Conservation (phyloP, 2,797 vertebrate species). For the Tauraco hartlaubi region DNA sequence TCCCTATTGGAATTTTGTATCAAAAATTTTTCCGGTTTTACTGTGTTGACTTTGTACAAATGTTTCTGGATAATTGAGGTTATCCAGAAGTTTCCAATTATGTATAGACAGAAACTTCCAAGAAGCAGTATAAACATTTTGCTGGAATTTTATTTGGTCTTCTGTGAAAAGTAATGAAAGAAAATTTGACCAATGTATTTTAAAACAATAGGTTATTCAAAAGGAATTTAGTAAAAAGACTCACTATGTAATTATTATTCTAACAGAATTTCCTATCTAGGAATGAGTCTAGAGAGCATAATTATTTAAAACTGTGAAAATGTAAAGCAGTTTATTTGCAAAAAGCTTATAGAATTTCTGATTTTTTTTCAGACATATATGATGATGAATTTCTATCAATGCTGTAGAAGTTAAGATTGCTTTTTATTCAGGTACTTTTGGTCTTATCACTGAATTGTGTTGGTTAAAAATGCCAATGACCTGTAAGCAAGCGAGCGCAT, state of each 20-base stretch:
- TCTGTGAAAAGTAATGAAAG: background rate
- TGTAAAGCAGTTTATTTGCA: background rate
- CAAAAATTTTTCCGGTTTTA: background rate
- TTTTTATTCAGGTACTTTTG: background rate
- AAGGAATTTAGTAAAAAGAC: background rate
- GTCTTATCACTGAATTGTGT: background rate
- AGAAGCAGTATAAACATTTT: background rate
- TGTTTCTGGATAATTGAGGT: background rate
- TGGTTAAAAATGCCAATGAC: background rate
- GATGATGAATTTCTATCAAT: background rate
- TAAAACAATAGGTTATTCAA: background rate
- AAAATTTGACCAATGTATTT: background rate
- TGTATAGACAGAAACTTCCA: background rate
- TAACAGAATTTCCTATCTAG: background rate
- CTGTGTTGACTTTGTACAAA: background rate
- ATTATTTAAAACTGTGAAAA: background rate
- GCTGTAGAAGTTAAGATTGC: background rate
- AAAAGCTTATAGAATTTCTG: background rate
- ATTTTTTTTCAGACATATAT: background rate
- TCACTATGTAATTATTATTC: background rate
- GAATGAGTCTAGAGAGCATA: background rate
- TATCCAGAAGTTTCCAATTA: slow-evolving; percentile 14
- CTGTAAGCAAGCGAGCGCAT: background rate
- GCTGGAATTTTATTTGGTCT: background rate
- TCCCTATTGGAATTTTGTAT: background rate